A percentile compares a stretch with the other conserved stretches of the same genome.
These are phyloP conservation scores for Ashinkailepas kermadecensis DNA, from an alignment of 2,888 invertebrate genomes.

Conservation along the genomic window DNA sequence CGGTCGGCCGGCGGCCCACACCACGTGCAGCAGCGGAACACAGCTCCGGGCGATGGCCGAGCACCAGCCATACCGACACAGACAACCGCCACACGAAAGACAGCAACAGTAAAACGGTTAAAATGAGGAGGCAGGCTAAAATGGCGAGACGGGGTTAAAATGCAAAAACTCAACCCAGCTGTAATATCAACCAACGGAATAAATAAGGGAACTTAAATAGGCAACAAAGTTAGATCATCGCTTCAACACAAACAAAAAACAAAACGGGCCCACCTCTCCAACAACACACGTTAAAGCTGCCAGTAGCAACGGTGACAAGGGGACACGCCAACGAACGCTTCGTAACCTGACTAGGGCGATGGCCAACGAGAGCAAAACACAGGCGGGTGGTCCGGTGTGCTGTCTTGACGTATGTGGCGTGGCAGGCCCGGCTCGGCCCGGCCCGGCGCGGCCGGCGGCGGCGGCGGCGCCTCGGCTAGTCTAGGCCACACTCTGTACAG, in stretches of 20 bases:
- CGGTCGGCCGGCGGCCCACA: background rate
- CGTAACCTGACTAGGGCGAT: conserved; percentile 21
- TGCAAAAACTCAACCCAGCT: conserved; percentile 23
- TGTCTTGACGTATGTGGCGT: background rate
- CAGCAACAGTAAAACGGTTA: background rate
- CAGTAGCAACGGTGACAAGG: background rate
- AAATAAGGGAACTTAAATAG: conserved; percentile 23
- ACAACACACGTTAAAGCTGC: conserved; percentile 19
- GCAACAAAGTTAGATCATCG: conserved; percentile 22
- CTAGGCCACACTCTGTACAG: conserved; percentile 15
- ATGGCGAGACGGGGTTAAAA: conserved; percentile 9
- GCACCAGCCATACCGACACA: background rate
- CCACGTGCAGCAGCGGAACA: too few species aligned
- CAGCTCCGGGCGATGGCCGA: too few species aligned
- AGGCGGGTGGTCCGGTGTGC: background rate
- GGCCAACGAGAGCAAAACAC: conserved; percentile 6
- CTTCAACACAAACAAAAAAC: conserved; percentile 10
- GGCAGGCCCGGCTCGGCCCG: background rate
- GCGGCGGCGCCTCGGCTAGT: background rate
- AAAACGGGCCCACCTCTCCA: conserved; percentile 1
- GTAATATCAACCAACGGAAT: conserved; percentile 22
- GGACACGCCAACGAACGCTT: conserved; percentile 10
- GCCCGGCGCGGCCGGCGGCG: background rate
- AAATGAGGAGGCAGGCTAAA: background rate
- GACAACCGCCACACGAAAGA: background rate